Evolutionary conservation across 2,888 invertebrate genomes (phyloP).

Genomic region (Thera obeliscata): DNA sequence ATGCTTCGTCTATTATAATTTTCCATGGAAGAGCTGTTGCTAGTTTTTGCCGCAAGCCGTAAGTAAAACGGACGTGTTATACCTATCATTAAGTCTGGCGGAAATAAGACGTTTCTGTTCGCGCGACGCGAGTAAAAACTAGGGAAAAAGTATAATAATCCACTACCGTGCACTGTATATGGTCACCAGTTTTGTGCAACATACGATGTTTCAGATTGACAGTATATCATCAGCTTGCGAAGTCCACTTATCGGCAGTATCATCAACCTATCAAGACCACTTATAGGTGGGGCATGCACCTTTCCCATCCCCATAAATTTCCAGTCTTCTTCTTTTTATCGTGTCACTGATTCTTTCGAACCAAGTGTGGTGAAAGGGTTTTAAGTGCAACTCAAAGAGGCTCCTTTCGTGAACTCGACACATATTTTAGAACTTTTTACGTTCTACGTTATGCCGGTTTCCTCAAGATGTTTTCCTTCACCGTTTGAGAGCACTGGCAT

Average conservation of each 20-base stretch:
- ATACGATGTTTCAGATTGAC: background rate
- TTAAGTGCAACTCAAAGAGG: too few species aligned
- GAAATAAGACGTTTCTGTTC: slow-evolving; percentile 44
- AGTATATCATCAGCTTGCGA: background rate
- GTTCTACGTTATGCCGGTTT: too few species aligned
- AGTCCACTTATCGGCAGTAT: background rate
- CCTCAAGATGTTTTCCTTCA: too few species aligned
- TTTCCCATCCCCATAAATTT: too few species aligned
- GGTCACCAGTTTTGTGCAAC: background rate
- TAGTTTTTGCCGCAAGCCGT: background rate
- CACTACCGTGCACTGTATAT: slow-evolving; percentile 17
- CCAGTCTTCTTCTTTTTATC: too few species aligned
- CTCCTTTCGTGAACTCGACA: too few species aligned
- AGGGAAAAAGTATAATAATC: slow-evolving; percentile 11
- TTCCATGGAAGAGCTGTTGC: background rate
- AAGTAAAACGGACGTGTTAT: slow-evolving; percentile 45
- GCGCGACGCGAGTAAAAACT: slow-evolving; percentile 35
- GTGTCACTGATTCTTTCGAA: too few species aligned
- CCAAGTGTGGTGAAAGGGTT: too few species aligned
- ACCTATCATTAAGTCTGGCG: slow-evolving; percentile 48
- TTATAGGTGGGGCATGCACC: too few species aligned
- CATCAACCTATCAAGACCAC: too few species aligned
- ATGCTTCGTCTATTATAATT: background rate
- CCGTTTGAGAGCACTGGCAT: too few species aligned
- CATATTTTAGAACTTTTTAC: too few species aligned